These are phyloP conservation scores for Aldabrachelys gigantea DNA, from an alignment of 2,113 vertebrate genomes.

Conservation along the genomic window DNA sequence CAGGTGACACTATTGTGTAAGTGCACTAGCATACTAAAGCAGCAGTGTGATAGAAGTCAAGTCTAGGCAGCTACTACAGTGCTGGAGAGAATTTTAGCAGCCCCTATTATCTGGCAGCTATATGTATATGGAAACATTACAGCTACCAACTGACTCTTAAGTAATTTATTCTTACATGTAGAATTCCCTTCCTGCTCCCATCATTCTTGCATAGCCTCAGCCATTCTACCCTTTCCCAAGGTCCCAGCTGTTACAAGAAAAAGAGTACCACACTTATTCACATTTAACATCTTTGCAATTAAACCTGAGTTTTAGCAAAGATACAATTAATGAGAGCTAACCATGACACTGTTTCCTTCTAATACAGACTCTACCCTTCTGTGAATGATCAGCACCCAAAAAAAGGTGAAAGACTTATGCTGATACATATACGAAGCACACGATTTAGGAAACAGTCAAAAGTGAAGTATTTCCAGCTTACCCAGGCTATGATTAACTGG, in stretches of 20 bases:
- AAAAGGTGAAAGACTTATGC: not conserved
- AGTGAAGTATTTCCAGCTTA: conserved; percentile 73
- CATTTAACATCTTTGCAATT: not conserved
- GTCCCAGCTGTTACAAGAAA: not conserved
- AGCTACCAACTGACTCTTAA: not conserved
- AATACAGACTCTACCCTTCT: not conserved
- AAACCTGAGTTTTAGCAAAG: not conserved
- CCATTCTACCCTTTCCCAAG: not conserved
- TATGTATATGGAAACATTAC: not conserved
- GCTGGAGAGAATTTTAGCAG: not conserved
- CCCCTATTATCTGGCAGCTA: not conserved
- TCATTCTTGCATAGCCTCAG: not conserved
- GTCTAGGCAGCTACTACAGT: not conserved
- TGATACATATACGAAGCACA: not conserved
- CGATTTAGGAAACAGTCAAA: not conserved
- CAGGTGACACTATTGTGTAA: not conserved
- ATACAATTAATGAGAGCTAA: not conserved
- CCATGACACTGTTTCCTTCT: not conserved
- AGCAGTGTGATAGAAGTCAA: not conserved
- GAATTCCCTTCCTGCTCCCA: not conserved
- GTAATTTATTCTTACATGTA: not conserved
- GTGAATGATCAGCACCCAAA: not conserved
- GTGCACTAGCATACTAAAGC: not conserved
- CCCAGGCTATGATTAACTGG: conserved; percentile 95
- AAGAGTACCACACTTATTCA: not conserved